Evolutionary conservation across 2,797 vertebrate species (phyloP).

Genomic region (Ficedula albicollis): DNA sequence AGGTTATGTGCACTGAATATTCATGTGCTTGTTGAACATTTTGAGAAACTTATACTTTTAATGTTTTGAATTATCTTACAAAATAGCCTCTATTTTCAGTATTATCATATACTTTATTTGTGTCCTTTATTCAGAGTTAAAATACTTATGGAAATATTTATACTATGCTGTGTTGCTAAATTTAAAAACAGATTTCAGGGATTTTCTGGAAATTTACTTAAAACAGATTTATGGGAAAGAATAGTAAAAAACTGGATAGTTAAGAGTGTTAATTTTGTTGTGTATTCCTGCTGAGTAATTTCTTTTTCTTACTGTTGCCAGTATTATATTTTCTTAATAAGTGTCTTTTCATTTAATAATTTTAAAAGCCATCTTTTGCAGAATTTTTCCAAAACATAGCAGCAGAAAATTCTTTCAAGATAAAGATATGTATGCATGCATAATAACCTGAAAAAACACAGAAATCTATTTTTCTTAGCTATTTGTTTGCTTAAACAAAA

Average conservation of each 20-base stretch:
- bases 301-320: neutral
- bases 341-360: neutral
- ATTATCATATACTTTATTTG: rapidly evolving
- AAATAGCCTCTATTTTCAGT: neutral
- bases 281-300: neutral
- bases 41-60: neutral
- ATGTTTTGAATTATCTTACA: neutral
- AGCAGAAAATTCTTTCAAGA: neutral
- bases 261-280: neutral
- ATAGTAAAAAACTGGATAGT: rapidly evolving
- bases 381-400: neutral
- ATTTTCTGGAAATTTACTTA: neutral
- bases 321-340: neutral
- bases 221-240: neutral
- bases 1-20: neutral
- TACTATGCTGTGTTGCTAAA: neutral
- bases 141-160: neutral
- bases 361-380: neutral
- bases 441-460: neutral
- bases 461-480: neutral
- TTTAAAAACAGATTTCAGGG: neutral
- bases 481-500: neutral
- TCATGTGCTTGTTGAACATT: neutral
- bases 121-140: neutral
- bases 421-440: neutral